phyloP scores from a whole-genome alignment of 2,888 invertebrate genomes.

The Phlogophora meticulosa region DNA sequence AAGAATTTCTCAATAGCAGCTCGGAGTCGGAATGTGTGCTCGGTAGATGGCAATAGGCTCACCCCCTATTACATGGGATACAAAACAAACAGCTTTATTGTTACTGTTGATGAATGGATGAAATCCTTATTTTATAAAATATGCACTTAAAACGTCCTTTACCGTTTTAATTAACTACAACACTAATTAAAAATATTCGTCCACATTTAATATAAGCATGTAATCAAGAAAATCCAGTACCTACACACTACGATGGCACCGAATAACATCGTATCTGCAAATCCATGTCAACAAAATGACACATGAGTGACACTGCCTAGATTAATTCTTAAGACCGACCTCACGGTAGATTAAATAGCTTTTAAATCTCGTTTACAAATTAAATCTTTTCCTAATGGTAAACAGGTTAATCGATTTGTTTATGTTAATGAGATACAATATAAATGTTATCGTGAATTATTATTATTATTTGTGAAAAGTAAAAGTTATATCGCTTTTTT shows the following conservation, averaged over 20 bases:
- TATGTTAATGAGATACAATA: constrained; percentile 54
- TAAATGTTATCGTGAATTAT: constrained; percentile 23
- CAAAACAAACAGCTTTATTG: too few relatives aligned
- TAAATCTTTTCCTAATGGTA: constrained; percentile 52
- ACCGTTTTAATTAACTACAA: neutral
- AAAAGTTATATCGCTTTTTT: constrained; percentile 47
- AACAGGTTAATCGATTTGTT: constrained; percentile 55
- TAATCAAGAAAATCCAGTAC: constrained; percentile 22
- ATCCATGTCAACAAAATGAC: constrained; percentile 63
- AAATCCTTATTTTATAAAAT: neutral
- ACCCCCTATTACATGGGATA: too few relatives aligned
- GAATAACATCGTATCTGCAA: constrained; percentile 53
- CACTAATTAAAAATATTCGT: constrained; percentile 2
- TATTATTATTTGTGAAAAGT: constrained; percentile 38
- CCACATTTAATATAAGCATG: neutral
- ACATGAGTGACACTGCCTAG: constrained; percentile 62
- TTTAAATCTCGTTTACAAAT: constrained; percentile 53
- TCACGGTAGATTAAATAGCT: constrained; percentile 57
- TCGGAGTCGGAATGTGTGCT: too few relatives aligned
- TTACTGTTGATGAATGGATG: neutral
- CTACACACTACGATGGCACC: constrained; percentile 8
- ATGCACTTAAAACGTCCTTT: neutral
- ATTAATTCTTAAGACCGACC: constrained; percentile 63
- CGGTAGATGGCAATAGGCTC: too few relatives aligned
- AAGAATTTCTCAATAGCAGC: too few relatives aligned